Evolutionary conservation across 64 coral and sea anemone genomes (phyloP), one percentile per base, ranked within the genome.

Genomic region (Porites australiensis): DNA sequence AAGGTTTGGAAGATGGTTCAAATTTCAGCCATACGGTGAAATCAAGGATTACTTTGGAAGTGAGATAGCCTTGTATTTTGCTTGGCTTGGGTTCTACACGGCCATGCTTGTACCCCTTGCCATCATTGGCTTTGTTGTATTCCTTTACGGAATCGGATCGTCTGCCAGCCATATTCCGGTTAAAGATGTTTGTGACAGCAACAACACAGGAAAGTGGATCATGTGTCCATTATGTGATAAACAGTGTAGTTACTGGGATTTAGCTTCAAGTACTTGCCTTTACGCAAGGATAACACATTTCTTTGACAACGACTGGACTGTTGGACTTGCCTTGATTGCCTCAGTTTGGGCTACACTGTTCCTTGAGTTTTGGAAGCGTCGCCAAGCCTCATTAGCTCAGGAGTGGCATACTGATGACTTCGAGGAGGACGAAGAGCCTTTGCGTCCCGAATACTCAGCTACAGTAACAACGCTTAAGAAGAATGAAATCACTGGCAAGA

Each of bases 11-110:
- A 86, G 77, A 19, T 88, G 93, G 63, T 91, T 83, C 54, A 99
- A 99, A 89, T 99, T 94, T 49, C 98, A 99, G 55, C 98, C 98
- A 6, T 89, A 94, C 16, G 91, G 84, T 59, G 87, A 92, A 46
- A 88, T 99, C 64, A 99, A 99, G 78, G 84, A 94, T 94, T 99
- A 99, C 79, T 94, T 96, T 50, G 98, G 98, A 58, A 96, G 94
- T 19, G 92, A 92, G 13, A 96, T 96, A 14, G 98, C 84, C 2
- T 50, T 99, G 22, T 99, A 99, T 71, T 99, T 99, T 52, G 91
- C 98, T 0, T 99, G 98, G 98, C 79, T 99, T 47, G 98, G 98
- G 13, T 99, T 96, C 61, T 99, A 99, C 73, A 96, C 94, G 15
- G 91, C 98, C 43, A 94, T 93, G 98, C 82, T 99, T 18, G 92